Percentiles rank a stretch among this genome's conserved stretches.
phyloP scores from a whole-genome alignment of 1,140 invertebrate species.

The Formica selysi region DNA sequence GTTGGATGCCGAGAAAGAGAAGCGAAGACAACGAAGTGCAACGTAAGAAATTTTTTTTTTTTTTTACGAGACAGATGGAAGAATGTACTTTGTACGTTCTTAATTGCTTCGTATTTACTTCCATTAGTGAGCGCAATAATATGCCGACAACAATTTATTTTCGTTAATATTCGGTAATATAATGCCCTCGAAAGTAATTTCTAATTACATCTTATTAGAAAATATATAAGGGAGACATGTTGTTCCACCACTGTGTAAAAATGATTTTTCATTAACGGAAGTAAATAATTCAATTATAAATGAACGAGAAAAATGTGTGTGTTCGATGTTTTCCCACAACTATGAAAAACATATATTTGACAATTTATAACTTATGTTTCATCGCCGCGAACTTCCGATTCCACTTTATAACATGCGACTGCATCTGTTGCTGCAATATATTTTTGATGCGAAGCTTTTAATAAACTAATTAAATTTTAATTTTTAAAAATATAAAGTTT shows the following conservation, averaged over 20 bases:
- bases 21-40: conserved; percentile 22
- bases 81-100: not conserved
- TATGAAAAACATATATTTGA: not conserved
- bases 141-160: not conserved
- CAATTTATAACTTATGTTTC: not conserved
- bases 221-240: not conserved
- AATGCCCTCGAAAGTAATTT: not conserved
- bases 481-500: conserved; percentile 10
- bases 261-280: not conserved
- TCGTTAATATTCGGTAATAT: not conserved
- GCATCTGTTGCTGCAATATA: too few species aligned
- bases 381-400: not conserved
- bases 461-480: not conserved
- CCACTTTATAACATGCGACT: not conserved
- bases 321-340: not conserved
- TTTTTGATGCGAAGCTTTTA: not conserved
- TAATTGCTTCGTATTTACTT: conserved; percentile 22
- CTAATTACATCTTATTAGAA: not conserved
- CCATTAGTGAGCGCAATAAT: not conserved
- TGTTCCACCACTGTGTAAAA: not conserved
- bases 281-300: conserved; percentile 4
- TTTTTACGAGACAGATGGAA: not conserved
- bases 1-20: not conserved
- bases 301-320: not conserved
- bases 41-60: conserved; percentile 8